These are phyloP conservation scores for Orientallactaga sibirica DNA, from an alignment of 2,797 vertebrate species.

Conservation along the genomic window DNA sequence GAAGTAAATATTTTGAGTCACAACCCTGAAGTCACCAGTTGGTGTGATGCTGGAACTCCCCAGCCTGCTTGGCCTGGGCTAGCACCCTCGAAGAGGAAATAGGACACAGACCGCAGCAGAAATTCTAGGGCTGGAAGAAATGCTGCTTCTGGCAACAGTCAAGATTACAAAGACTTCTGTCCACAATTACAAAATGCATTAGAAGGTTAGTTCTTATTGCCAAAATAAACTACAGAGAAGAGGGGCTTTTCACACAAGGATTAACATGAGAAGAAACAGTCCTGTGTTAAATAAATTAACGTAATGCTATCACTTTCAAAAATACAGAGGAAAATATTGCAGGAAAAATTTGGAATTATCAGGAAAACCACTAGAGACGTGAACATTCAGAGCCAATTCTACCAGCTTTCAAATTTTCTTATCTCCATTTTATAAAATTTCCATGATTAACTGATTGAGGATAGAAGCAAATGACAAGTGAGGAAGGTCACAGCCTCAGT, in stretches of 20 bases:
- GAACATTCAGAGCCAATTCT: not conserved
- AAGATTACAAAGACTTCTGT: not conserved
- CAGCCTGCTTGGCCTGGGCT: not conserved
- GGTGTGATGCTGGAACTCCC: not conserved
- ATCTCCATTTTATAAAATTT: slow-evolving; percentile 15
- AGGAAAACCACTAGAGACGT: slow-evolving; percentile 49
- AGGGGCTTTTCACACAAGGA: not conserved
- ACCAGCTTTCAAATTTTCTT: not conserved
- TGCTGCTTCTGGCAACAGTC: not conserved
- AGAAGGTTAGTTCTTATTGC: not conserved
- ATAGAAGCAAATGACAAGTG: not conserved
- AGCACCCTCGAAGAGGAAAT: slow-evolving; percentile 14
- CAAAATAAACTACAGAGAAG: not conserved
- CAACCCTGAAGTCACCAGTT: slow-evolving; percentile 53
- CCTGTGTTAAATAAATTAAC: not conserved
- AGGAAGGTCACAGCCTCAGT: not conserved
- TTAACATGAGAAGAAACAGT: slow-evolving; percentile 20
- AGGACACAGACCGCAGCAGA: not conserved
- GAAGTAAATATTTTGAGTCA: slow-evolving; percentile 74
- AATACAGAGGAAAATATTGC: slow-evolving; percentile 23
- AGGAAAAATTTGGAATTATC: slow-evolving; percentile 61
- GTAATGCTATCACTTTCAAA: slow-evolving; percentile 3
- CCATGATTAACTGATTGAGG: not conserved
- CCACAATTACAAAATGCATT: not conserved
- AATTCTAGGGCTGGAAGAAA: not conserved